Conservation (phyloP, 2,888 invertebrate genomes). For the Dynastes maya region DNA sequence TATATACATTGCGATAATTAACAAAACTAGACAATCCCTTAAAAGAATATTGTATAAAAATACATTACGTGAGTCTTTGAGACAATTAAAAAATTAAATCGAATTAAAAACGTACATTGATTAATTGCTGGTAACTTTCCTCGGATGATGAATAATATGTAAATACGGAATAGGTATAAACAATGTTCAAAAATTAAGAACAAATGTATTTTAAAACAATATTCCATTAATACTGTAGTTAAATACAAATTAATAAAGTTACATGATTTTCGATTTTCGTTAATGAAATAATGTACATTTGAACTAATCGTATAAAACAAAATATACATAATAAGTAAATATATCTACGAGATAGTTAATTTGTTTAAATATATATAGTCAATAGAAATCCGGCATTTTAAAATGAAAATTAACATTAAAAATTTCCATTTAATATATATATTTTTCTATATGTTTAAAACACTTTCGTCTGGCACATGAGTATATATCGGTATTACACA, state of each 20-base stretch:
- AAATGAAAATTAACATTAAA: slow-evolving; percentile 31
- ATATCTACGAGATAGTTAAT: slow-evolving; percentile 47
- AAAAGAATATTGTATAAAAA: slow-evolving; percentile 45
- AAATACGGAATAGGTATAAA: slow-evolving; percentile 30
- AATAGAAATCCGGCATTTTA: slow-evolving; percentile 38
- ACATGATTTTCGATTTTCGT: slow-evolving; percentile 34
- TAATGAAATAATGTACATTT: slow-evolving; percentile 48
- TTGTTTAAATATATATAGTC: slow-evolving; percentile 38
- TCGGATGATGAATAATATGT: slow-evolving; percentile 46
- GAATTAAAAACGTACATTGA: slow-evolving; percentile 12
- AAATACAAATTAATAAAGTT: slow-evolving; percentile 51
- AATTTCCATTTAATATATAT: slow-evolving; percentile 43
- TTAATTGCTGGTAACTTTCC: slow-evolving; percentile 59
- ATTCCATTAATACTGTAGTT: slow-evolving; percentile 54
- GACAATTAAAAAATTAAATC: slow-evolving; percentile 22
- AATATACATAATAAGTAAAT: slow-evolving; percentile 60
- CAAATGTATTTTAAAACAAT: slow-evolving; percentile 50
- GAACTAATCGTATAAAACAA: slow-evolving; percentile 57
- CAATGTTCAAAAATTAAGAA: slow-evolving; percentile 53
- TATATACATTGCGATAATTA: slow-evolving; percentile 45
- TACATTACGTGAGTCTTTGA: slow-evolving; percentile 19
- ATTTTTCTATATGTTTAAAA: slow-evolving; percentile 52
- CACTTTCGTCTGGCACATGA: slow-evolving; percentile 70
- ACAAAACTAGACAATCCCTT: slow-evolving; percentile 44
- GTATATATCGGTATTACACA: slow-evolving; percentile 68